Evolutionary conservation across 2,888 invertebrate genomes (phyloP), one percentile per base, ranked within the genome.

Genomic region (Phyllotreta cruciferae): DNA sequence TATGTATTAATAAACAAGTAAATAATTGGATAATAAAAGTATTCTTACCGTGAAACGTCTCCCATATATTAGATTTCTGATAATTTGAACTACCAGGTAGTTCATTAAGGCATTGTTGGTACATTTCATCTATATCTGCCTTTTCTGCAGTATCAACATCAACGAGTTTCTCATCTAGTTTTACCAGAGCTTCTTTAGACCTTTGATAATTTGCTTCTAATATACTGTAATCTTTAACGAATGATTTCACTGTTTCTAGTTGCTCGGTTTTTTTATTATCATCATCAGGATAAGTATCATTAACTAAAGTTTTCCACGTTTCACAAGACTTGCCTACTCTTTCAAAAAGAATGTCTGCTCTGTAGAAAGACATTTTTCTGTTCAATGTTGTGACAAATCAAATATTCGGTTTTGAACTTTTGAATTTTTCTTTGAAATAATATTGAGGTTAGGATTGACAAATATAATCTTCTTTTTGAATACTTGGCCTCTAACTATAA

Each of bases 221-320:
- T 9, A 64, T 49, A 45, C 73, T 71, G 44, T 72, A 75, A 39
- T 68, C 63, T 60, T 72, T 63, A 1, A 70, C 67, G 13, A 70
- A 52, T 10, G 67, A 64, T 39, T 70, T 54, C 34, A 77, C 39
- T 63, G 66, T 63, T 1, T 65, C 56, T 0, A 63, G 42, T 34
- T 71, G 66, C 1, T 41, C 38, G 4, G 49, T 50, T 58, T 57
- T 57, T 35, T 70, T 68, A 14, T 68, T 53, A 7, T 66, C 64
- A 37, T 66, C 49, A 50, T 55, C 35, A 10, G 49, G 66, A 7
- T 68, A 66, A 45, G 69, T 63, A 62, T 73, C 62, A 39, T 62
- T 45, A 24, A 71, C 66, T 56, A 73, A 60, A 54, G 67, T 58
- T 56, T 72, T 71, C 68, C 73, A 74, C 10, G 62, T 62, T 58